Evolutionary conservation across 2,888 invertebrate genomes (phyloP), one percentile per base, ranked within the genome.

Genomic region (Drosophila leonis): DNA sequence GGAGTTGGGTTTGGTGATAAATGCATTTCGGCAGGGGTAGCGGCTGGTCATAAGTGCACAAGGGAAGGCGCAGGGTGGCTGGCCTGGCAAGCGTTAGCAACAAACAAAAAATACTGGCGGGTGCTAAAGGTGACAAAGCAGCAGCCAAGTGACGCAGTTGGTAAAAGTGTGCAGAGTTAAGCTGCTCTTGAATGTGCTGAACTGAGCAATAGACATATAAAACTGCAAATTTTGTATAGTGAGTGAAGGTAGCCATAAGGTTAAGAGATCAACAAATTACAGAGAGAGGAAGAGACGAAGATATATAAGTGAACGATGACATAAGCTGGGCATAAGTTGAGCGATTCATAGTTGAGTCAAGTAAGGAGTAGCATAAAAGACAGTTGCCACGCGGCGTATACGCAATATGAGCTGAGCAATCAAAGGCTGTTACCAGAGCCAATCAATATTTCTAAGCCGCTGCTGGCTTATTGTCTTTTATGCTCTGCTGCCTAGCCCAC

Each of bases 51-150:
- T 24, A 56, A 52, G 55, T 48, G 46, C 46, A 60, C 29, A 44
- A n/a, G 51, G 15, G 51, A 33, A 4, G 13, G 2, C 4, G 3
- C 2, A 27, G n/a, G 27, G 29, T 5, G n/a, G n/a, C 5, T n/a
- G 29, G 2, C 24, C 24, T n/a, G 27, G 27, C 5, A 35, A 37
- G 12, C 35, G 52, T 52, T 52, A 37, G 24, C 37, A 54, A 12
- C 27, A 37, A 27, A 27, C 33, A 64, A 66, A 49, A 41, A 27
- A 49, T 44, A 18, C 41, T 51, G 20, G 24, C 51, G 15, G 27
- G 44, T 42, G 64, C 64, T 42, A 57, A 71, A 83, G 75, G 77
- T 80, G 78, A 63, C 62, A 80, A 59, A 56, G 63, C 63, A 51
- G 57, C 51, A 49, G 65, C 31, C 65, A 75, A 66, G 57, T 48